Evolutionary conservation across 1,140 invertebrate species (phyloP), one percentile per base, ranked within the genome.

Genomic region (Ectropis grisescens): DNA sequence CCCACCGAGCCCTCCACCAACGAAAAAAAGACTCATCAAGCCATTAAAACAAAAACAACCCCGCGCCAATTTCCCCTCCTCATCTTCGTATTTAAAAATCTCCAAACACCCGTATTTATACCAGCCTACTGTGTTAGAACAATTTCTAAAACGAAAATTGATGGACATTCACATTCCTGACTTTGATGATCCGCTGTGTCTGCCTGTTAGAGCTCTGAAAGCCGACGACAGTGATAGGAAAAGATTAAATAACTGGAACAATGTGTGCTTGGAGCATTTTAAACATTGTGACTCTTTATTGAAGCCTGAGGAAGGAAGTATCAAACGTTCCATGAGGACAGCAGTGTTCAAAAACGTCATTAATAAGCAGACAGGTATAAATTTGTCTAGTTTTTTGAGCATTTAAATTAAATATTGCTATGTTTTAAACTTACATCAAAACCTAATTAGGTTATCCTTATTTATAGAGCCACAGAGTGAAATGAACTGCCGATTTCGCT

Each of bases 111-210:
- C n/a, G n/a, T n/a, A n/a, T n/a, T n/a, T n/a, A n/a, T n/a, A n/a
- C n/a, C 3, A 19, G 16, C 3, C 3, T 4, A 19, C 16, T 4
- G 16, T 19, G 3, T 10, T 29, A 22, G 35, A 37, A 6, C 28
- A 30, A 13, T 22, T 15, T n/a, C 11, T 16, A 1, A 31, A 30
- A 13, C 38, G 55, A 7, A 49, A 39, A 11, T 44, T 41, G 7
- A 26, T 47, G 23, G 56, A 45, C 10, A 66, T 72, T 14, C 37
- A 45, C 10, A 64, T 80, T 11, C 74, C 74, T 0, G 70, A 80
- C 39, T 76, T 65, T 30, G 66, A 69, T 9, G 75, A 80, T 37
- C 75, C 75, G 0, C 25, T 76, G 16, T 80, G 75, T 35, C 36
- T 80, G 28, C 75, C 71, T 0, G 75, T 76, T 0, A 57, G 60